Percentiles rank a stretch among this genome's conserved stretches.
These are phyloP conservation scores for Rhyacophila brunnea DNA, from an alignment of 1,140 invertebrate genomes.

Conservation along the genomic window DNA sequence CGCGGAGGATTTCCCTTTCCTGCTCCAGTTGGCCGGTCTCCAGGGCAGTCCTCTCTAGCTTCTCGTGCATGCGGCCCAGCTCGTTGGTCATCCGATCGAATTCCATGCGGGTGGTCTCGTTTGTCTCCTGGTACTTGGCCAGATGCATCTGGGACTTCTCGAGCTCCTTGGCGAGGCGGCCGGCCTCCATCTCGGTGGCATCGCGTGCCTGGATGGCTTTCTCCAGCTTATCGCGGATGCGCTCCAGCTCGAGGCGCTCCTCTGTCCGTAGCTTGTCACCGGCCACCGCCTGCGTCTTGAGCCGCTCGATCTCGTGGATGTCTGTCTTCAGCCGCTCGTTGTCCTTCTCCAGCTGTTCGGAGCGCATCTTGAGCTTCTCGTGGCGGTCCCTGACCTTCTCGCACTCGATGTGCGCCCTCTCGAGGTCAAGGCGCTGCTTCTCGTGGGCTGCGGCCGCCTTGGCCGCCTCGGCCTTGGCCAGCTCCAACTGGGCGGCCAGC, in stretches of 20 bases:
- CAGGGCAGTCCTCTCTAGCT: slow-evolving; percentile 66
- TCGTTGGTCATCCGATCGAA: slow-evolving; percentile 80
- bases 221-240: slow-evolving; percentile 80
- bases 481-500: slow-evolving; percentile 74
- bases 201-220: slow-evolving; percentile 77
- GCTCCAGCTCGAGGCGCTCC: slow-evolving; percentile 72
- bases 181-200: slow-evolving; percentile 80
- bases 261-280: slow-evolving; percentile 62
- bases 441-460: slow-evolving; percentile 72
- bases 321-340: slow-evolving; percentile 72
- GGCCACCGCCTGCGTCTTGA: slow-evolving; percentile 60
- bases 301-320: slow-evolving; percentile 66
- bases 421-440: slow-evolving; percentile 73
- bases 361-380: slow-evolving; percentile 73
- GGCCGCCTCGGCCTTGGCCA: slow-evolving; percentile 72
- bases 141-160: slow-evolving; percentile 82
- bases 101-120: slow-evolving; percentile 76
- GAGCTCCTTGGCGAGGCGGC: slow-evolving; percentile 79
- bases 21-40: slow-evolving; percentile 65
- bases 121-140: slow-evolving; percentile 76
- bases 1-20: slow-evolving; percentile 68
- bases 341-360: slow-evolving; percentile 70
- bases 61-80: slow-evolving; percentile 73
- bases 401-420: slow-evolving; percentile 78
- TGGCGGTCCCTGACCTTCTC: slow-evolving; percentile 82